These are phyloP conservation scores for Oscheius sp. DNA, from an alignment of 2,888 invertebrate species.

Conservation along the genomic window DNA sequence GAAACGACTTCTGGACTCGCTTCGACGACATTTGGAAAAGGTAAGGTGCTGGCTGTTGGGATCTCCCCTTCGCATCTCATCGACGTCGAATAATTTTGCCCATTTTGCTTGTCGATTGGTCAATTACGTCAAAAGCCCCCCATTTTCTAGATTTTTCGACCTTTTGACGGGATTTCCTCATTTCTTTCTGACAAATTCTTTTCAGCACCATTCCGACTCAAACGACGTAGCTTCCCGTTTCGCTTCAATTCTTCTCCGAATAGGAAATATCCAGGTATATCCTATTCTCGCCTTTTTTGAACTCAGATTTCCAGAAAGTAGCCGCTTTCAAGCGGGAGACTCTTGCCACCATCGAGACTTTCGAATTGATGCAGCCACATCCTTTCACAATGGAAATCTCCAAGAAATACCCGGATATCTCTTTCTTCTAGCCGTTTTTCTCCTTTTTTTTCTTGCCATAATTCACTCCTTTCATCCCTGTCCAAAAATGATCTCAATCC, in stretches of 20 bases:
- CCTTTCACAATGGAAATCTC: conserved; percentile 72
- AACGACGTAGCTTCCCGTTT: conserved; percentile 48
- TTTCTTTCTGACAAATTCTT: not conserved
- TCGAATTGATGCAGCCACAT: conserved; percentile 71
- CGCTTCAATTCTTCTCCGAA: conserved; percentile 50
- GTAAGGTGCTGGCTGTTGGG: not conserved
- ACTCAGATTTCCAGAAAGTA: conserved; percentile 66
- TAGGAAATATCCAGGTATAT: conserved; percentile 56
- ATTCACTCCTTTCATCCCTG: no score
- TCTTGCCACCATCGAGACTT: conserved; percentile 71
- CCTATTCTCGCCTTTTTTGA: no score
- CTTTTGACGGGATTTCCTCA: no score
- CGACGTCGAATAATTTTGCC: no score
- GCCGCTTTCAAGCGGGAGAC: conserved; percentile 73
- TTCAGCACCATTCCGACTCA: conserved; percentile 42
- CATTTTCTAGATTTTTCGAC: no score
- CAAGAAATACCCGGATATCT: conserved; percentile 67
- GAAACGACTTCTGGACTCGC: conserved; percentile 56
- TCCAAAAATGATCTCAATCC: not conserved
- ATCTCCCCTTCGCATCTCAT: no score
- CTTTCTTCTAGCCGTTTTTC: conserved; percentile 51
- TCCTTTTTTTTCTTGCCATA: not conserved
- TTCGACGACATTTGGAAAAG: conserved; percentile 56
- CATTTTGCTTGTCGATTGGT: no score
- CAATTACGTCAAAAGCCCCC: no score